Evolutionary conservation across 2,113 vertebrate species (phyloP), one percentile per base, ranked within the genome.

Genomic region (Channa maculata): DNA sequence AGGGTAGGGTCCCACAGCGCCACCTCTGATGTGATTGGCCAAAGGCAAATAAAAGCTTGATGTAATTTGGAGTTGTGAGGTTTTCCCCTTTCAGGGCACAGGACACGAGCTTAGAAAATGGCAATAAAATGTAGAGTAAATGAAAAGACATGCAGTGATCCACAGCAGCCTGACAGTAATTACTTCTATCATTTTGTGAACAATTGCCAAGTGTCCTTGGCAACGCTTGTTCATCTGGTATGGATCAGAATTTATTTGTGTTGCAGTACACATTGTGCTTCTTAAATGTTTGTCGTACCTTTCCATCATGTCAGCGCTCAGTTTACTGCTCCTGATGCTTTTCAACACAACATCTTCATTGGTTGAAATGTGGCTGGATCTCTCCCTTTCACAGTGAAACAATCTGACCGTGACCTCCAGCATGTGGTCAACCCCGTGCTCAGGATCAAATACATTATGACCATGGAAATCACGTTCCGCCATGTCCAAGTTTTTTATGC

Each of bases 1-100:
- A 24, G 0, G 12, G 11, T 5, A 0, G 57, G n/a, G 41, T 5
- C 0, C 0, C 6, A n/a, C 36, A 9, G 55, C 68, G 57, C 77
- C 60, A 9, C 75, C 0, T 79, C 51, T 50, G 79, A 72, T 53
- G 7, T 10, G 72, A 84, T 84, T 86, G 84, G 76, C 5, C 24
- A 24, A 24, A 24, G 24, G 24, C 1, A 24, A 24, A 24, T 24
- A 24, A 24, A 24, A 24, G 24, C 24, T 24, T 24, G n/a, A n/a
- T n/a, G 24, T 24, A 24, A 24, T 24, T 24, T 24, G 24, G 24
- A 24, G 24, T 24, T 24, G 24, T 1, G 24, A 24, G 24, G 24
- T 24, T 24, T 24, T 12, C 10, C 0, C 62, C 33, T 61, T 69
- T 24, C 8, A 39, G 5, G 6, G 7, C 58, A 9, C 65, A 61